phyloP scores from a whole-genome alignment of 2,888 invertebrate species.

The Cantharis nigra region DNA sequence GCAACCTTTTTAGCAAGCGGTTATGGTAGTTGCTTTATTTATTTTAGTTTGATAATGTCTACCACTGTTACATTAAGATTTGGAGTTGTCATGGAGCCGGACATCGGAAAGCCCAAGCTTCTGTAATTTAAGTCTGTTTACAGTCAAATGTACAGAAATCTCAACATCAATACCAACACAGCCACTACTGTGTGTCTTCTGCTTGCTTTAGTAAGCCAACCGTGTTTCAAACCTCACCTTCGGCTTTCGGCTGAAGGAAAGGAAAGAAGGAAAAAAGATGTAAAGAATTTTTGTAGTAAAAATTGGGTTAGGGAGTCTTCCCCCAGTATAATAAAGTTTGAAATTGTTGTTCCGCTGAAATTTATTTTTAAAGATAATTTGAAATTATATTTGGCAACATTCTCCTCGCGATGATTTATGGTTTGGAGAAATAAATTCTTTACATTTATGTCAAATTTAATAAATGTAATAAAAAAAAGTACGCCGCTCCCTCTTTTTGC shows the following conservation, averaged over 20 bases:
- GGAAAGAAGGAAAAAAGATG: neutral
- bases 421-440: neutral
- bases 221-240: neutral
- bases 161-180: neutral
- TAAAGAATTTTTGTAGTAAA: neutral
- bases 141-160: too few relatives aligned
- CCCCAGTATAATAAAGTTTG: neutral
- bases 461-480: slow-evolving; percentile 2
- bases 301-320: neutral
- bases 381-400: neutral
- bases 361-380: neutral
- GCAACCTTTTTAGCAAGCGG: too few relatives aligned
- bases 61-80: too few relatives aligned
- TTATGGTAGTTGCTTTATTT: too few relatives aligned
- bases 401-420: neutral
- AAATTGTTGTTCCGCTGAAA: neutral
- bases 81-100: too few relatives aligned
- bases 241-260: neutral
- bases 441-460: neutral
- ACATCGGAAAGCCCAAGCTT: too few relatives aligned
- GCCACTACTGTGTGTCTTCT: neutral
- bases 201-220: neutral
- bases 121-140: too few relatives aligned
- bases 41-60: too few relatives aligned
- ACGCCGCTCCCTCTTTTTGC: neutral